Percentiles rank a stretch among this genome's conserved stretches.
phyloP scores from a whole-genome alignment of 2,113 vertebrate genomes.

The Cottus gobio region DNA sequence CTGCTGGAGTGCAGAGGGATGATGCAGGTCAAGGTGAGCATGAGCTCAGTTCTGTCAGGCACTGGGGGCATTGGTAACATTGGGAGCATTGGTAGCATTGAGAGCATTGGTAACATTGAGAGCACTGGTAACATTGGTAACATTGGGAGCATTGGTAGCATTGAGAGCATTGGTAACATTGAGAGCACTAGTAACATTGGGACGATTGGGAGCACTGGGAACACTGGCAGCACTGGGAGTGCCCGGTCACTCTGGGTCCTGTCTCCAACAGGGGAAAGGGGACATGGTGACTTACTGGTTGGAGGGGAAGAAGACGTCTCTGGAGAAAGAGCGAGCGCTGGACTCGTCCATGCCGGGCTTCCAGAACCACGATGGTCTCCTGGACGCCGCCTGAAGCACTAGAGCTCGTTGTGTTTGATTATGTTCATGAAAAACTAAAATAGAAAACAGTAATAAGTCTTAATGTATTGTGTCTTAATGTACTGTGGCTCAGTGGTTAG shows the following conservation, averaged over 20 bases:
- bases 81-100: background rate
- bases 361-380: slow-evolving; percentile 66
- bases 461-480: too few relatives aligned
- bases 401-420: background rate
- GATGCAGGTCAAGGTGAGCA: slow-evolving; percentile 89
- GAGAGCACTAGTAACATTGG: background rate
- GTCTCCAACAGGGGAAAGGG: slow-evolving; percentile 83
- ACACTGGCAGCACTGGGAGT: too few relatives aligned
- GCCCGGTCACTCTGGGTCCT: background rate
- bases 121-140: background rate
- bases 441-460: too few relatives aligned
- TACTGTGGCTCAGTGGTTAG: too few relatives aligned
- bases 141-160: background rate
- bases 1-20: slow-evolving; percentile 86
- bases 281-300: slow-evolving; percentile 90
- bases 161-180: too few relatives aligned
- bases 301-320: slow-evolving; percentile 80
- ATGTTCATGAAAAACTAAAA: background rate
- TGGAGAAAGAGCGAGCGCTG: slow-evolving; percentile 16
- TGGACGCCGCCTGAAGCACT: slow-evolving; percentile 10
- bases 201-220: background rate
- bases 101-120: background rate
- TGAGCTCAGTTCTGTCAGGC: too few relatives aligned
- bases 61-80: background rate
- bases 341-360: slow-evolving; percentile 77